Evolutionary conservation across 2,797 vertebrate species (phyloP), one percentile per base, ranked within the genome.

Genomic region (Muraenolepis orangiensis): DNA sequence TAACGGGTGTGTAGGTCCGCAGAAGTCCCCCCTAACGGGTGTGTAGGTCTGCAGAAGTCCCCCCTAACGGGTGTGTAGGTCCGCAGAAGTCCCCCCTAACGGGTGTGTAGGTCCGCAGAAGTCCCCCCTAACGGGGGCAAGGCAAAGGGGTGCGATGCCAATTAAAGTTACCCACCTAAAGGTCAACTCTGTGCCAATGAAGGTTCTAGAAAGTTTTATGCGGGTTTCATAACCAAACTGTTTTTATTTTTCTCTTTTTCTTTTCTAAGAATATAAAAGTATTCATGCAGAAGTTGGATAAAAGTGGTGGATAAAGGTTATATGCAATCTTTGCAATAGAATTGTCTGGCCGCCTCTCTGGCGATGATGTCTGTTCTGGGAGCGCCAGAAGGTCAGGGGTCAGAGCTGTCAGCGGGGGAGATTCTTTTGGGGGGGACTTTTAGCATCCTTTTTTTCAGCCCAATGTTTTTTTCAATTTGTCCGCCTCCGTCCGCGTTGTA

Each of bases 21-120:
- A 28, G 70, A 82, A 84, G 81, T 86, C 76, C 23, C 72, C 20
- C 69, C 75, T 81, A 82, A 84, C 72, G 76, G n/a, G n/a, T n/a
- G n/a, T n/a, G n/a, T n/a, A 74, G 81, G 80, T 84, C 82, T 81
- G 34, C 34, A 16, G 57, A 38, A 79, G 75, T 74, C 74, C 77
- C 76, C 76, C 64, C 70, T 20, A 20, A 69, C 74, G 57, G 28
- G n/a, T n/a, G n/a, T n/a, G n/a, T n/a, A n/a, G 75, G 71, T 79
- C 72, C 70, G 75, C 61, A 28, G 70, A 82, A 84, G 81, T 86
- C 76, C 23, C 72, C 20, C 69, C 75, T 81, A 82, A 84, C 72
- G 76, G n/a, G n/a, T n/a, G n/a, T n/a, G n/a, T n/a, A 74, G 81
- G 80, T 84, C 82, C 81, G 34, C 34, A 16, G 57, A 38, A 79